Evolutionary conservation across 2,888 invertebrate genomes (phyloP).

Genomic region (Dasysyrphus tricinctus): DNA sequence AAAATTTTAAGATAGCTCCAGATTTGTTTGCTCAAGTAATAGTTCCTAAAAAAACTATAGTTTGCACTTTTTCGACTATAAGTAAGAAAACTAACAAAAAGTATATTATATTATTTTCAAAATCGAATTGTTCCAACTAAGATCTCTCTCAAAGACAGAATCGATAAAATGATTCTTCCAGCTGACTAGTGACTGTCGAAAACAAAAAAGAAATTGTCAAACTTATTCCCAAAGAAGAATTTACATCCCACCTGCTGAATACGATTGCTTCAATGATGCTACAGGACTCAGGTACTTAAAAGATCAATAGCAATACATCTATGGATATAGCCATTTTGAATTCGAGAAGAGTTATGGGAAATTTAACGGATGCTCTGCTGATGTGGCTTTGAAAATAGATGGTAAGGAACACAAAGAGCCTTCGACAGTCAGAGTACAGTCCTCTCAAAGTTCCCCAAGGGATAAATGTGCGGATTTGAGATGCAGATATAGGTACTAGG

Average conservation of each 20-base stretch:
- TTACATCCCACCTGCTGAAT: slow-evolving; percentile 44
- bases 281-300: slow-evolving; percentile 33
- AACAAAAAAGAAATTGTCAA: slow-evolving; percentile 27
- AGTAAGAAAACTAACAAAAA: no score
- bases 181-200: neutral
- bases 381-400: slow-evolving; percentile 9
- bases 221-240: slow-evolving; percentile 51
- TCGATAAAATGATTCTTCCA: neutral
- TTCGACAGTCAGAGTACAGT: neutral
- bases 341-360: slow-evolving; percentile 61
- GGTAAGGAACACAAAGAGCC: neutral
- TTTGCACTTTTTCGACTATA: no score
- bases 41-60: no score
- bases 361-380: slow-evolving; percentile 60
- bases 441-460: neutral
- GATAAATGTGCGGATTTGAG: slow-evolving; percentile 8
- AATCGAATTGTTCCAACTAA: no score
- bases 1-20: no score
- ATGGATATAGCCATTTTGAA: slow-evolving; percentile 56
- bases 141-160: neutral
- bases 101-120: no score
- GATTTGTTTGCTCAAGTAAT: no score
- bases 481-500: slow-evolving; percentile 1
- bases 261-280: slow-evolving; percentile 38
- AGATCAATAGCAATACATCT: slow-evolving; percentile 59